A percentile compares a stretch with the other conserved stretches of the same genome.
Conservation (phyloP, 2,888 invertebrate species). For the Mellilla xanthometata region DNA sequence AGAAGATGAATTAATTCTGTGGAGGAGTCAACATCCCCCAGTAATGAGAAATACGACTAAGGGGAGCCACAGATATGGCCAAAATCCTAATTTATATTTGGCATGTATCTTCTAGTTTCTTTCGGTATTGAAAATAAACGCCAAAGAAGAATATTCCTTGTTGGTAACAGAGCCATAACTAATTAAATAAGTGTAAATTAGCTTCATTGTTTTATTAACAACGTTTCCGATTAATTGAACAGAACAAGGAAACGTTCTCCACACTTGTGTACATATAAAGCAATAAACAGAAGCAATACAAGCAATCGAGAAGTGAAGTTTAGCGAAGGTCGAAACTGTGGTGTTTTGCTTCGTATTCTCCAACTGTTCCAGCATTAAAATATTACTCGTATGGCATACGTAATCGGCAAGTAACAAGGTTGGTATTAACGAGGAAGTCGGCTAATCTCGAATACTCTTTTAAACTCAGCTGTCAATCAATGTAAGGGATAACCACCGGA, state of each 20-base stretch:
- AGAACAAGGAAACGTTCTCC: slow-evolving; percentile 7
- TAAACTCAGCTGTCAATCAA: slow-evolving; percentile 32
- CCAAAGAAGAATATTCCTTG: no score
- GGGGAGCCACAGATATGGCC: no score
- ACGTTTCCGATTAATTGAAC: not conserved
- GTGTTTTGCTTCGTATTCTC: slow-evolving; percentile 24
- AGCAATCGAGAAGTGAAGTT: slow-evolving; percentile 18
- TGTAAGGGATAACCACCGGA: slow-evolving; percentile 49
- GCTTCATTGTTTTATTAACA: not conserved
- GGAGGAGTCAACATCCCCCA: no score
- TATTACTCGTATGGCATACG: slow-evolving; percentile 24
- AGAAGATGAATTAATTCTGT: no score
- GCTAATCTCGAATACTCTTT: slow-evolving; percentile 21
- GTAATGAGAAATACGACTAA: no score
- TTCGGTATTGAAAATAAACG: no score
- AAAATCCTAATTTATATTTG: no score
- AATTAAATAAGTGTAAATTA: no score
- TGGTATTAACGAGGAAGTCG: slow-evolving; percentile 30
- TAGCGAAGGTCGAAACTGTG: slow-evolving; percentile 17
- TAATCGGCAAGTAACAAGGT: slow-evolving; percentile 29
- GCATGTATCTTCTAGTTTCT: no score
- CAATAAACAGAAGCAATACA: slow-evolving; percentile 11
- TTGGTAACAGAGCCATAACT: no score
- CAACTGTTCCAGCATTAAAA: slow-evolving; percentile 26
- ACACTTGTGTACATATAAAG: slow-evolving; percentile 9